phyloP scores from a whole-genome alignment of 2,113 vertebrate species.

The Phylloscopus trochiloides region DNA sequence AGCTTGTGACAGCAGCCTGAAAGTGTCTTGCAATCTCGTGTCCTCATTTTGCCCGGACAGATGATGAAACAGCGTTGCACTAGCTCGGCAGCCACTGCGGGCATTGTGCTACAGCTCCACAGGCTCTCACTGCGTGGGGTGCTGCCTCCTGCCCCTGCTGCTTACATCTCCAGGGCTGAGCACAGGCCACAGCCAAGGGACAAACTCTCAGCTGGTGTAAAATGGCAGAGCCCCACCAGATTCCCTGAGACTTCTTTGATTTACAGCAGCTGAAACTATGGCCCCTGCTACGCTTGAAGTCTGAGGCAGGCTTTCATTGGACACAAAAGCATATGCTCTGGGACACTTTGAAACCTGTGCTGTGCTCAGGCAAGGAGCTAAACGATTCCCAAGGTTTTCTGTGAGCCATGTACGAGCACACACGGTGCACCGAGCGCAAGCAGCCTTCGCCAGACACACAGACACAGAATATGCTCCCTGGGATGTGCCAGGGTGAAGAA shows the following conservation, averaged over 20 bases:
- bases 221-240: background rate
- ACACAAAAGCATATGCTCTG: constrained; percentile 27
- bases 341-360: constrained; percentile 45
- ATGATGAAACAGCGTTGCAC: background rate
- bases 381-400: constrained; percentile 34
- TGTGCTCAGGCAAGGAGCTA: background rate
- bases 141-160: background rate
- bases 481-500: background rate
- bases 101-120: background rate
- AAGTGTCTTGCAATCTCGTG: background rate
- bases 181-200: rapidly evolving
- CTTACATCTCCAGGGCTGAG: background rate
- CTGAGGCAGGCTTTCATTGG: constrained; percentile 51
- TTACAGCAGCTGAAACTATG: background rate
- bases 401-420: background rate
- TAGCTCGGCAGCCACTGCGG: rapidly evolving
- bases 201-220: background rate
- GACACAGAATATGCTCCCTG: background rate
- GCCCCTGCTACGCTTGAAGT: background rate
- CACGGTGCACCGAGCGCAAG: rapidly evolving
- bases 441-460: background rate
- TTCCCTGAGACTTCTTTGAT: background rate
- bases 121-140: background rate
- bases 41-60: background rate
- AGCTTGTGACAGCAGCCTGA: background rate